Percentiles rank a stretch among this genome's conserved stretches.
These are phyloP conservation scores for Meliscaeva auricollis DNA, from an alignment of 2,888 invertebrate species.

Conservation along the genomic window DNA sequence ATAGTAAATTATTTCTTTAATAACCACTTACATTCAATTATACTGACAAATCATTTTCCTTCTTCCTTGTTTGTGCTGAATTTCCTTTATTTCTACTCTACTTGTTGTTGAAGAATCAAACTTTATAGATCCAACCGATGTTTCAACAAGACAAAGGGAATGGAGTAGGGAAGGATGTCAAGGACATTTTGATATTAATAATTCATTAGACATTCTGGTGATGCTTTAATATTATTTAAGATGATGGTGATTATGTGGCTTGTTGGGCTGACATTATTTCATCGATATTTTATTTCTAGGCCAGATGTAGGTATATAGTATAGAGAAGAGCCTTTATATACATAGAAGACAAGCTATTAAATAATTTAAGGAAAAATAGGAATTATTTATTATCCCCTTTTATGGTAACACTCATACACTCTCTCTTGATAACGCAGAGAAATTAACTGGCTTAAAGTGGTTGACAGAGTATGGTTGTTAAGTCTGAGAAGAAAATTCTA, in stretches of 20 bases:
- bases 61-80: neutral
- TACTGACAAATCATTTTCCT: constrained; percentile 42
- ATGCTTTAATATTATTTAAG: constrained; percentile 41
- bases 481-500: too few species aligned
- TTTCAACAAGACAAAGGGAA: neutral
- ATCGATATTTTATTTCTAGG: constrained; percentile 22
- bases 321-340: neutral
- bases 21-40: constrained; percentile 52
- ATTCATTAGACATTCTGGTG: constrained; percentile 40
- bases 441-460: constrained; percentile 4
- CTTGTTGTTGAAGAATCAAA: neutral
- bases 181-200: constrained; percentile 40
- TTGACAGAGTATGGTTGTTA: too few species aligned
- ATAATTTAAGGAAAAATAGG: neutral
- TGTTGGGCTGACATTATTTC: constrained; percentile 12
- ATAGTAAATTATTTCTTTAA: constrained; percentile 41
- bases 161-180: constrained; percentile 10
- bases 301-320: neutral
- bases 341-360: neutral
- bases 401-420: neutral
- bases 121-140: neutral
- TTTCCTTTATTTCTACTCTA: neutral
- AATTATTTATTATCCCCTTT: constrained; percentile 28
- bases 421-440: neutral
- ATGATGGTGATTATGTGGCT: constrained; percentile 26